Evolutionary conservation across 1,140 invertebrate genomes (phyloP), one percentile per base, ranked within the genome.

Genomic region (Anastatus disparis): DNA sequence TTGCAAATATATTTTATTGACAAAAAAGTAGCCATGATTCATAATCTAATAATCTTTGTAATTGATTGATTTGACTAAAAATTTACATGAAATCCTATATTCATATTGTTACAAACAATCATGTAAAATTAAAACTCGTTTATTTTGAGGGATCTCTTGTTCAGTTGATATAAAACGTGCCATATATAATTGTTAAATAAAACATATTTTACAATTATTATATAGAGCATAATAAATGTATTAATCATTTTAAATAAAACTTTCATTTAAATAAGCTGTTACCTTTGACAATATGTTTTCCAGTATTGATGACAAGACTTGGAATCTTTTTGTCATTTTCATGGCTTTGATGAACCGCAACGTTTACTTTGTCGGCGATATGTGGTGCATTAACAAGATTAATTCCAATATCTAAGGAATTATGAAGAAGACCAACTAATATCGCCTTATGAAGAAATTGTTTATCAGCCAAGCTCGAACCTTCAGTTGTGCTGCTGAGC

Each of bases 361-460:
- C 76, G 15, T 88, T 89, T 29, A 78, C 76, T 55, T 91, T 87
- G 72, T 88, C 86, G 1, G 89, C 90, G 24, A 90, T 71, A 17
- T 84, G 78, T 1, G 88, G 84, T 0, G 89, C 88, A 72, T 90
- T 91, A 46, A 92, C 84, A 31, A 91, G 80, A 78, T 91, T 91
- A 3, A 90, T 76, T 2, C 82, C 84, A 61, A 86, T 85, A 13
- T 83, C 81, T 0, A 84, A 85, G 50, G 83, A 78, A 7, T 78
- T 82, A 2, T 81, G 76, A 29, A 91, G 78, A 40, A 90, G 79
- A 9, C 90, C 90, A 55, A 89, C 82, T 8, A 89, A 76, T 2
- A 90, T 81, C 2, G 89, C 87, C 1, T 87, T 87, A 50, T 83
- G 84, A 12, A 91, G 77, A 67, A 90, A 89, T 13, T 81, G 78